Evolutionary conservation across 2,888 invertebrate species (phyloP), one percentile per base, ranked within the genome.

Genomic region (Drymonia ruficornis): DNA sequence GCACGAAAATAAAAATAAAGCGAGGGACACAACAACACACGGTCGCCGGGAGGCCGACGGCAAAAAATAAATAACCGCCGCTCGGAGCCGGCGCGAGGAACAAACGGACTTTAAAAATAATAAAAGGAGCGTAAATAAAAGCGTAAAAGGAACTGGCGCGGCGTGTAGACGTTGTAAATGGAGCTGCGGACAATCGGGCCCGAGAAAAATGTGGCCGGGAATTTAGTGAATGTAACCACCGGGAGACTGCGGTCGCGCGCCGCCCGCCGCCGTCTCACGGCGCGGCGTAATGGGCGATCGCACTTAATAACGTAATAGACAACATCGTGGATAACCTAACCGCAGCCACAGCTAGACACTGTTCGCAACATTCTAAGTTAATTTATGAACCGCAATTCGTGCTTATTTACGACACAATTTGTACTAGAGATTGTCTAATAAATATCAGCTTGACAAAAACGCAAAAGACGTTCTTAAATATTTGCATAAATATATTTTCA

Each of bases 81-180:
- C 86, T 83, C 83, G 85, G 87, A 89, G 89, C 89, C 89, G 84
- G 88, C 87, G 89, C 89, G 89, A 90, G 87, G 89, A 89, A 90
- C 91, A 92, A 91, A 91, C 90, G 89, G 88, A 89, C 89, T 91
- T 89, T 89, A 87, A 89, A 92, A 91, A 91, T 89, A 91, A 91
- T 90, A 91, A 91, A 91, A 91, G 88, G 87, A 90, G 86, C 89
- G 90, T 91, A 92, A 91, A 92, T 91, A 91, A 91, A 91, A 91
- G 90, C 90, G 91, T 92, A 90, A 91, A 91, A 91, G 91, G 90
- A 90, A 89, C 91, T 89, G 89, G 89, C 83, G 86, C 89, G 85
- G 86, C 88, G 89, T 91, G 91, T 91, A 90, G 91, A 90, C 89
- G 91, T 89, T 91, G 91, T 91, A 91, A 91, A 90, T 88, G 91